A percentile compares a stretch with the other conserved stretches of the same genome.
phyloP scores from a whole-genome alignment of 2,113 vertebrate species.

The Phrynosoma platyrhinos region DNA sequence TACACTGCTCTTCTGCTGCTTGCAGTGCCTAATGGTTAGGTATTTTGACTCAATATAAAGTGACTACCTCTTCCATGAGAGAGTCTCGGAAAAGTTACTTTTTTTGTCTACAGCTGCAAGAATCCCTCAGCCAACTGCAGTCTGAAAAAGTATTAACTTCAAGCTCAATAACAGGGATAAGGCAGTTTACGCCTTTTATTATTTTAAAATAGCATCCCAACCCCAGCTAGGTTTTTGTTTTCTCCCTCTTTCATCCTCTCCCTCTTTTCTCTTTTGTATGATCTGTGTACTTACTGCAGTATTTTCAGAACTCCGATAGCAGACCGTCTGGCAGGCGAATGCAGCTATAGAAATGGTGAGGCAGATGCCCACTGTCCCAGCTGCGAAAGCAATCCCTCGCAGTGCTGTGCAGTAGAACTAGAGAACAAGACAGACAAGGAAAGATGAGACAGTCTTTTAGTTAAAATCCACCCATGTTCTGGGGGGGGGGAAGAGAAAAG shows the following conservation, averaged over 20 bases:
- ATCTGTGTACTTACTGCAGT: background rate
- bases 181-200: background rate
- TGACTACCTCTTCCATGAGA: no score
- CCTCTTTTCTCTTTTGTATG: background rate
- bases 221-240: background rate
- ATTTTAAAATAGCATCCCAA: background rate
- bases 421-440: background rate
- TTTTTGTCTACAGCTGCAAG: no score
- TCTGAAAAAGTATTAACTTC: no score
- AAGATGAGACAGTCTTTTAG: background rate
- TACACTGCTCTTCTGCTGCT: no score
- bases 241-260: background rate
- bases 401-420: slow-evolving; percentile 1
- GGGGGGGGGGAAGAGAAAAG: background rate
- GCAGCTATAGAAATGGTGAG: background rate
- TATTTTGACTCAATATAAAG: no score
- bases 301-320: background rate
- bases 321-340: background rate
- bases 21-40: no score
- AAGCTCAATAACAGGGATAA: no score
- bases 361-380: background rate
- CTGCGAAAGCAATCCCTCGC: background rate
- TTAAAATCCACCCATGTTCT: background rate
- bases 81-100: no score
- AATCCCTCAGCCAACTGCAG: no score